Conservation (phyloP, 2,888 invertebrate species). For the Punctoribates punctum region DNA sequence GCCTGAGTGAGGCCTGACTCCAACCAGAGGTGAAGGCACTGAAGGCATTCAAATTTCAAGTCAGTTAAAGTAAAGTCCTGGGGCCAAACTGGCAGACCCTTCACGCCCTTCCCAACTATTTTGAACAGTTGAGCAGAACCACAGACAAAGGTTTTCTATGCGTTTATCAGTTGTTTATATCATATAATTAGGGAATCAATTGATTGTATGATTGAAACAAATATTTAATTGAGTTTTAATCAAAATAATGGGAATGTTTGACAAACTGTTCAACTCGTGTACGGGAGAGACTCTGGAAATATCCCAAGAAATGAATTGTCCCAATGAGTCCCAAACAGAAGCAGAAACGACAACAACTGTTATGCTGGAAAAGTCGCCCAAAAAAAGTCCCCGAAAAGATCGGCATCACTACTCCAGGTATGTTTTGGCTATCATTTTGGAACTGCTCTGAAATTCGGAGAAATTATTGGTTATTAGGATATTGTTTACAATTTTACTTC, state of each 20-base stretch:
- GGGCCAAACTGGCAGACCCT: background rate
- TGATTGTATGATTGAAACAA: background rate
- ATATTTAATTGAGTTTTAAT: background rate
- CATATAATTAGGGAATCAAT: too few relatives aligned
- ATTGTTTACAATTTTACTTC: background rate
- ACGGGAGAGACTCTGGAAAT: conserved; percentile 38
- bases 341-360: conserved; percentile 10
- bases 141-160: conserved; percentile 10
- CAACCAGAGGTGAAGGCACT: conserved; percentile 13
- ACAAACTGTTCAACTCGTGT: conserved; percentile 12
- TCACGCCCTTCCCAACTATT: conserved; percentile 14
- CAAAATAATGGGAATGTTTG: conserved; percentile 15
- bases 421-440: background rate
- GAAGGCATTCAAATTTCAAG: background rate
- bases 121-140: background rate
- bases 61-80: background rate
- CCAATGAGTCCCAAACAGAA: conserved; percentile 5
- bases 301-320: conserved; percentile 38
- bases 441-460: background rate
- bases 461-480: conserved; percentile 1
- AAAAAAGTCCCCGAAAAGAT: background rate
- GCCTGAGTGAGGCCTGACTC: background rate
- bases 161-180: background rate
- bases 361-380: background rate
- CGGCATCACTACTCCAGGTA: background rate